Evolutionary conservation across 2,797 vertebrate genomes (phyloP), one percentile per base, ranked within the genome.

Genomic region (Sebastes jordani): DNA sequence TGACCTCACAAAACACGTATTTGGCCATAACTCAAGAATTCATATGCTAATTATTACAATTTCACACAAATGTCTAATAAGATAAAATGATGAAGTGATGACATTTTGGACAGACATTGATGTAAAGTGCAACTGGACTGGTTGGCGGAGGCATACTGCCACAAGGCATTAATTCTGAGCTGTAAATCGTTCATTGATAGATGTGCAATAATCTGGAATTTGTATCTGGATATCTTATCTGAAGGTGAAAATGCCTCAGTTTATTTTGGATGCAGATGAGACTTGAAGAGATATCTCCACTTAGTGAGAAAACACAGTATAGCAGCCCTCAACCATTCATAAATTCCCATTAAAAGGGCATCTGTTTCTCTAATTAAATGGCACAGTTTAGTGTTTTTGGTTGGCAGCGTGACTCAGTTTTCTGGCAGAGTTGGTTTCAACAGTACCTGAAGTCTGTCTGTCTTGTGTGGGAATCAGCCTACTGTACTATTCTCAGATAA

Each of bases 391-490:
- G 42, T 60, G 61, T 60, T 72, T 80, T 22, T 11, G 34, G 20
- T 73, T 56, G 25, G 38, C 11, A 20, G 4, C 18, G 60, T 1
- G 9, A 5, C 32, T 56, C 34, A 11, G 9, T n/a, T 1, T 46
- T 59, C 22, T 25, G 27, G 6, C 52, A 27, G 58, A 25, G 60
- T 49, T 52, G 8, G 56, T 25, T 68, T 76, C 27, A 78, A 11
- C 52, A 29, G 61, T 16, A 90, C 73, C 58, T 84, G 70, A 65
- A 34, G n/a, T n/a, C n/a, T n/a, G 69, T 64, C 68, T 79, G 36
- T 71, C 62, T 67, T 90, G 84, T 94, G 93, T 94, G 94, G 93
- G 93, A 95, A 94, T 90, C 77, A 79, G 65, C 72, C 81, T 68
- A 82, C 86, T 72, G 78, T 85, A 82, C 77, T 78, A 71, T 93